phyloP scores from a whole-genome alignment of 2,113 vertebrate genomes.

The Onychostruthus taczanowskii region DNA sequence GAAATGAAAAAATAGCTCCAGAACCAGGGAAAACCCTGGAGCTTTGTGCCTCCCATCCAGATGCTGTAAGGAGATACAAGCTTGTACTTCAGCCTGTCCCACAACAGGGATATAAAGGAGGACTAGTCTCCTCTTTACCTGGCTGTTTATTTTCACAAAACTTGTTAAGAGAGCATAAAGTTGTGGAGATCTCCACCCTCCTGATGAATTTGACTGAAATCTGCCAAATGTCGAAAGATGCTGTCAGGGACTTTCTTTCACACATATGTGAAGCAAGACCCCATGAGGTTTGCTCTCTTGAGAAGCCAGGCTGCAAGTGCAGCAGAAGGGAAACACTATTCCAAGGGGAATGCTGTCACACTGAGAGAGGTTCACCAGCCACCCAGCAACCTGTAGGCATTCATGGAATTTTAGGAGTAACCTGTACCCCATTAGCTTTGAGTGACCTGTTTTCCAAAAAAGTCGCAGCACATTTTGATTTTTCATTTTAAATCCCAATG shows the following conservation, averaged over 20 bases:
- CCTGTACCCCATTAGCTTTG: neutral
- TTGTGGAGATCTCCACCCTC: neutral
- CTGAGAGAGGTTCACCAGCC: neutral
- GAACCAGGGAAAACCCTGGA: neutral
- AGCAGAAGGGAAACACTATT: neutral
- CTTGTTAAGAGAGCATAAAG: neutral
- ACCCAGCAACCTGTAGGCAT: neutral
- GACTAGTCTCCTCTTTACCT: neutral
- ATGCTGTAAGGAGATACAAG: neutral
- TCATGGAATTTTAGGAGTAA: neutral
- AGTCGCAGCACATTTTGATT: neutral
- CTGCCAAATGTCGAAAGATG: neutral
- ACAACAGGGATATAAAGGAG: neutral
- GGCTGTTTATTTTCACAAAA: slow-evolving; percentile 20
- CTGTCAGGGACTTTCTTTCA: neutral
- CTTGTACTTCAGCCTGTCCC: neutral
- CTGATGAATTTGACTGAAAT: neutral
- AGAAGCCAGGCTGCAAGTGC: neutral
- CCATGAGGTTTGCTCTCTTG: neutral
- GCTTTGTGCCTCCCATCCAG: slow-evolving; percentile 19
- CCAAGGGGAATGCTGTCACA: neutral
- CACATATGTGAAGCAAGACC: neutral
- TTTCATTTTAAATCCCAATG: neutral
- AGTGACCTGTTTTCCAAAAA: neutral
- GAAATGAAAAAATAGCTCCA: neutral